Base-by-base conservation (phyloP, 2,888 invertebrate species). In the Trimorus sp. region DNA sequence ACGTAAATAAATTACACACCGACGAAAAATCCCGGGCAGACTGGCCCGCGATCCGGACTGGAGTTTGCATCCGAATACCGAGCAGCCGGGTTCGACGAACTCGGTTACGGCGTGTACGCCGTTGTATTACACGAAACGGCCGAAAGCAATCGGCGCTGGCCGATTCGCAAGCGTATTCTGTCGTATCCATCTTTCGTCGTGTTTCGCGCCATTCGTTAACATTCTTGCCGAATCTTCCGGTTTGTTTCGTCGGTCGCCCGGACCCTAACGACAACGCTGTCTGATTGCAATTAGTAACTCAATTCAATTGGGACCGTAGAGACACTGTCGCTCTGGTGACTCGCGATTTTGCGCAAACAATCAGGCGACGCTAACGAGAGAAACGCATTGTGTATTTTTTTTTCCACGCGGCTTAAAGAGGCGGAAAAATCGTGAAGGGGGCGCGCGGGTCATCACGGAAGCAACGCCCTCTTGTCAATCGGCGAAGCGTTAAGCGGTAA, bases 151-250 rank as follows among this genome's bases (percentile, higher is more conserved):
- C 79, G 79, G 51, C 69, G 68, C 8, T 40, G 14, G 51, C 53
- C 68, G 73, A 79, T 74, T 79, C 73, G 75, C 75, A 76, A 75
- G 69, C 71, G 74, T 82, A 75, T 71, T 54, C 70, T 77, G 65
- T 56, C 88, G 88, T 89, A 88, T 88, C 86, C 89, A 87, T 88
- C 86, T 87, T 85, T 80, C 84, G 84, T 83, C 83, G 75, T 84
- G 87, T 88, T 88, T 89, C 87, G 69, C 85, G 84, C 86, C 87
- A 89, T 89, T 89, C 89, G 89, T 89, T 89, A 89, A 89, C 87
- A 89, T 89, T 89, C 89, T 88, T 88, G 83, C 84, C 85, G 88
- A 88, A 88, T 88, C 88, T 83, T 83, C 80, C 79, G 80, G 70
- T 82, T 70, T 66, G 69, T 75, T 63, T 53, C 62, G 62, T 77